Conservation (phyloP, 2,888 invertebrate genomes). For the Ceraclea dissimilis region DNA sequence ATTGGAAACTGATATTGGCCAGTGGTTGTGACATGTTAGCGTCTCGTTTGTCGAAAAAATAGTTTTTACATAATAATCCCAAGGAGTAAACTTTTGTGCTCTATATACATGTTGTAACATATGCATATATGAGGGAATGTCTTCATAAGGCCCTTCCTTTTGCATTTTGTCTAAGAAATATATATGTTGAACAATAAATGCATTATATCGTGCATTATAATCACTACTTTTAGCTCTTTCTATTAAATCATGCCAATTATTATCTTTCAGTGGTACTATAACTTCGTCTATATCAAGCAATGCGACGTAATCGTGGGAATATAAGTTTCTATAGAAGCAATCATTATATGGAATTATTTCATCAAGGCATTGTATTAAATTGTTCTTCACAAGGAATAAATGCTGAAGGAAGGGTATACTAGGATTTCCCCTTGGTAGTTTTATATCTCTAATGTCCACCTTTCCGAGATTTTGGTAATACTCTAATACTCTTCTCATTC, state of each 20-base stretch:
- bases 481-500: constrained; percentile 73
- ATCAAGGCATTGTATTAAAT: constrained; percentile 88
- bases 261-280: constrained; percentile 76
- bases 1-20: constrained; percentile 54
- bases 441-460: constrained; percentile 70
- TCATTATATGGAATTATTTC: constrained; percentile 95
- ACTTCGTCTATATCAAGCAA: constrained; percentile 90
- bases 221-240: constrained; percentile 55
- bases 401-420: constrained; percentile 83
- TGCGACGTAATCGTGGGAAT: constrained; percentile 80
- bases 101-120: constrained; percentile 89
- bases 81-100: constrained; percentile 83
- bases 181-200: constrained; percentile 83
- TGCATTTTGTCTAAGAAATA: constrained; percentile 85
- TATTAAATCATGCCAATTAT: constrained; percentile 73
- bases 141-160: constrained; percentile 68
- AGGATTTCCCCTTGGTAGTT: constrained; percentile 82
- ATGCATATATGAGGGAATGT: constrained; percentile 80
- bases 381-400: constrained; percentile 80
- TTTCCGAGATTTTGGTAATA: constrained; percentile 58
- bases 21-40: constrained; percentile 84
- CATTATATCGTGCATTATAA: constrained; percentile 56
- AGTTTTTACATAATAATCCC: constrained; percentile 87
- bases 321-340: constrained; percentile 87
- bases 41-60: constrained; percentile 88